Base-by-base conservation (phyloP, 2,113 vertebrate genomes). In the Mustela nigripes region DNA sequence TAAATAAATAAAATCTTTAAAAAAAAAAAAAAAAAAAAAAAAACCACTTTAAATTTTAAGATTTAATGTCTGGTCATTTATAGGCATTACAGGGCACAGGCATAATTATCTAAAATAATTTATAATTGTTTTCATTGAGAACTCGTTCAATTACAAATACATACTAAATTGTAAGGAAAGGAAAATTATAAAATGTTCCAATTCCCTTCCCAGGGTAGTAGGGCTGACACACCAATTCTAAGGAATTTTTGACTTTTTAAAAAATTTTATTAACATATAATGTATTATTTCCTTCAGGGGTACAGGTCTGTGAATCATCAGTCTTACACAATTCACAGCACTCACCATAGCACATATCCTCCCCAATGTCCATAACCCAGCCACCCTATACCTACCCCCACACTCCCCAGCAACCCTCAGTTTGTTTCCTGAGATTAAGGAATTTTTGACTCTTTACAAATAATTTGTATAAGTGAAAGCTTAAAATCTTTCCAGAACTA, bases 401-500 rank as follows among this genome's bases (percentile, higher is more conserved):
- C 8, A 24, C 21, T 9, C 21, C 58, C 58, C 58, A 22, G 8
- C 58, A 60, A 60, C 8, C 58, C 58, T 60, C 58, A 10, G 21
- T 60, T 60, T 60, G 58, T 60, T 60, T 60, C 58, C 58, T 24
- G 58, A 60, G 58, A 60, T 60, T 60, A 60, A 53, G 18, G 10
- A 71, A 76, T 36, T 94, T 96, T 87, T 95, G 15, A 96, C 50
- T 67, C 26, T 93, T 39, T 94, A 76, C 24, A 97, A 89, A 89
- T 36, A 78, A 67, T 86, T 22, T 91, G 11, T 39, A 94, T 11
- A 82, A 93, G 93, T 28, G 31, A 96, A 96, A 91, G 36, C 18
- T 81, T 91, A 93, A n/a, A 95, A 88, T 79, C 10, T 65, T 86
- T 91, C 81, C 42, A 69, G 79, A 92, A 96, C 15, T 18, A 93